Evolutionary conservation across 2,888 invertebrate species (phyloP).

Genomic region (Pocota personata): DNA sequence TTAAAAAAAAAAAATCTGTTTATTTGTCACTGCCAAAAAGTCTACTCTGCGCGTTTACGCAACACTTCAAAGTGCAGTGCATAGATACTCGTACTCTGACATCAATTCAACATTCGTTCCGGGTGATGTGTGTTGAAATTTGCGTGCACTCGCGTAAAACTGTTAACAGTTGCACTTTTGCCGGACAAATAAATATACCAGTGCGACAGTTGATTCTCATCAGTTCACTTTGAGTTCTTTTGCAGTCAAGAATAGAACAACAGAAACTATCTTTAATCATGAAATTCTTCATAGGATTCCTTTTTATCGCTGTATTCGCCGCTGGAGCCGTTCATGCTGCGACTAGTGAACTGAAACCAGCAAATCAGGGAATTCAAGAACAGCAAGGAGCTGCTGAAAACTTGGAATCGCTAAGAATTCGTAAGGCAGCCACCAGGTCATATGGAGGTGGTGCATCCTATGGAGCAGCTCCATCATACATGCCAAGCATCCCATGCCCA

Average conservation of each 20-base stretch:
- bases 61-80: background rate
- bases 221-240: slow-evolving; percentile 59
- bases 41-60: slow-evolving; percentile 10
- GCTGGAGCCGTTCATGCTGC: slow-evolving; percentile 30
- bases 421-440: slow-evolving; percentile 56
- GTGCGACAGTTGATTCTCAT: slow-evolving; percentile 41
- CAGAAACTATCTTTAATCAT: slow-evolving; percentile 21
- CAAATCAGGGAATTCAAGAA: slow-evolving; percentile 20
- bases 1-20: background rate
- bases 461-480: slow-evolving; percentile 12
- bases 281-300: slow-evolving; percentile 62
- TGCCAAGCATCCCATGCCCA: slow-evolving; percentile 59
- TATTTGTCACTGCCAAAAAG: slow-evolving; percentile 36
- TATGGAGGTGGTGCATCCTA: slow-evolving; percentile 46
- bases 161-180: slow-evolving; percentile 64
- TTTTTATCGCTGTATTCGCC: slow-evolving; percentile 49
- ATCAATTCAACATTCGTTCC: slow-evolving; percentile 44
- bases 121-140: slow-evolving; percentile 46
- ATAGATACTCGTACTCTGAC: slow-evolving; percentile 16
- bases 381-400: slow-evolving; percentile 38
- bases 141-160: slow-evolving; percentile 11
- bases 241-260: slow-evolving; percentile 20
- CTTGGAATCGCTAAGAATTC: slow-evolving; percentile 59
- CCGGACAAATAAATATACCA: slow-evolving; percentile 58
- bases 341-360: slow-evolving; percentile 26